Base-by-base conservation (phyloP, 1,140 invertebrate genomes). In the Bombyx mori region DNA sequence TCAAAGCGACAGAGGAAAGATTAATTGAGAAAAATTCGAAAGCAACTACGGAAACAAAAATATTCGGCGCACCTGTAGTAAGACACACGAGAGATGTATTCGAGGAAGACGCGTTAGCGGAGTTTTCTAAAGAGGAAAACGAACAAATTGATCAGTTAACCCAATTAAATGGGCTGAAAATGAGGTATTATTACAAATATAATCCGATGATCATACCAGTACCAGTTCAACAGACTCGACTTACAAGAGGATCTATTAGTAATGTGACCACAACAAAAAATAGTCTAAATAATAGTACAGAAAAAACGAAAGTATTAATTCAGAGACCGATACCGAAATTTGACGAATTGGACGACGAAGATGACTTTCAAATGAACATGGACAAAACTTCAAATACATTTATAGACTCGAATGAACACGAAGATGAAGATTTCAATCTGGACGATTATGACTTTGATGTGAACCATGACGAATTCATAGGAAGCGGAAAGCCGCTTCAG, bases 391-490 rank as follows among this genome's bases (percentile, higher is more conserved):
- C 61, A 8, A 47, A 55, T 47, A 73, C 63, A 51, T 10, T 35
- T 51, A 35, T 51, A 35, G 42, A 35, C 46, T 58, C 60, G 5
- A 49, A 56, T 42, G 80, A 82, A 48, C 74, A 79, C 42, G 82
- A 86, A 67, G 82, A 86, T 42, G 80, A 83, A 62, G 82, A 86
- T 57, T 83, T 82, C 49, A 82, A 76, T 65, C 42, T 83, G 12
- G 72, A 81, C 44, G 82, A 86, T 52, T 86, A 86, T 18, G 82
- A 86, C 45, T 86, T 86, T 56, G 82, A 83, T 60, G 61, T 82
- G 1, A 76, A 78, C 59, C 82, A 83, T 51, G 82, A 86, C 46
- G 82, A 86, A 58, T 86, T 71, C 42, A 56, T 63, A n/a, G 71
- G 75, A 0, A 69, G 78, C 63, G 66, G 76, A 0, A 86, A 86